Base-by-base conservation (phyloP, 2,113 vertebrate species). In the Elephantulus edwardii region DNA sequence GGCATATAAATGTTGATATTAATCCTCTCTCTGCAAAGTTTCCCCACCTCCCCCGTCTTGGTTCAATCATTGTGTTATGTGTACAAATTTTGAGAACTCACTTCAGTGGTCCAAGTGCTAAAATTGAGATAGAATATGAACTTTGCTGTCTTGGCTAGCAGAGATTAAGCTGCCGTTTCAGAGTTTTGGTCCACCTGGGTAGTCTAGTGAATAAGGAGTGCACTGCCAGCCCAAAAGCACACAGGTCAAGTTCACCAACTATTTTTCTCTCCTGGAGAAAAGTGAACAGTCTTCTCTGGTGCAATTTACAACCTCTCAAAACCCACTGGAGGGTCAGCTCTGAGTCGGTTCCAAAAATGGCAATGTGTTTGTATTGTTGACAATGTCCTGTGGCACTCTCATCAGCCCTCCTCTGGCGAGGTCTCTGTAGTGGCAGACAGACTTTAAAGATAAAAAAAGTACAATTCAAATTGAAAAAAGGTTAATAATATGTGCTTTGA, bases 111-210 rank as follows among this genome's bases (percentile, higher is more conserved):
- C 80, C 56, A 81, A 77, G 40, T 48, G 22, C 54, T 77, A 24
- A 88, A 60, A 40, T 10, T 46, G 22, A 75, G 68, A 91, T 71
- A 77, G 17, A 83, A 24, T 0, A 1, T 75, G 44, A n/a, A 72
- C 33, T 74, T 83, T 62, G 7, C 1, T n/a, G 1, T 70, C 50
- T 50, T 94, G 16, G 42, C 50, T 33, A 26, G 28, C 44, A 54
- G 71, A 80, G 86, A 46, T 62, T 82, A 26, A 84, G 71, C 28
- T 62, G 70, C n/a, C 38, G 7, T 90, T 90, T 83, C 22, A 76
- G 35, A 86, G 81, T 72, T 8, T 35, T 8, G 35, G 48, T 33
- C 50, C 50, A 16, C 1, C 0, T 17, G 33, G 88, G n/a, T 50
- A 19, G 44, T 6, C 28, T 28, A 48, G 48, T 16, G 16, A 50